Evolutionary conservation across 37 sponge, comb jelly and placozoan genomes (phyloP), one percentile per base, ranked within the genome.

Genomic region (Amphimedon queenslandica): DNA sequence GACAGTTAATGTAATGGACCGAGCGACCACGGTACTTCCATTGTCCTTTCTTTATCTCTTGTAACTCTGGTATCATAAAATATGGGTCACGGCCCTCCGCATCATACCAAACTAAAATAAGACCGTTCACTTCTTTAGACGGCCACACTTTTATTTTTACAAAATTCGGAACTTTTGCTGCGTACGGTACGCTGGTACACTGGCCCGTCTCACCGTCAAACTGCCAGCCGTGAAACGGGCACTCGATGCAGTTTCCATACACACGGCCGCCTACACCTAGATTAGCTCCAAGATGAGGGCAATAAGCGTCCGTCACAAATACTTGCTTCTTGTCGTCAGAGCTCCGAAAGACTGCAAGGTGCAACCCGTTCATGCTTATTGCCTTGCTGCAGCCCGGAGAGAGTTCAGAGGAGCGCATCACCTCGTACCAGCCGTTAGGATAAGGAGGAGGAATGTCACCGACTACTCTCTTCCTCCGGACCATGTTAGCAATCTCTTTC

Each of bases 281-380:
- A 42, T 87, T 81, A 28, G 88, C 88, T 11, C 88, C 88, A 56
- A 87, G 76, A 66, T 87, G 88, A 2, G 77, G 78, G 66, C 88
- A 87, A 40, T 87, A 87, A 4, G 88, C 88, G 3, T 87, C 88
- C 51, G 82, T 56, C 13, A 77, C 69, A 5, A 38, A 72, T 35
- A 76, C 81, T 25, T 57, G 42, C 11, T 82, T 82, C 51, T 77
- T 56, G 39, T 87, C 88, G n/a, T n/a, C n/a, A n/a, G n/a, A n/a
- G 3, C 82, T 82, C 40, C 88, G 56, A 42, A 87, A 87, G 67
- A 81, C 88, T 10, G 88, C 82, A 18, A 87, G 64, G 18, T 81
- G 75, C 74, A 74, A 39, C 5, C 88, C 88, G 18, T 82, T 55
- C 64, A 57, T n/a, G 11, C 57, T 58, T 1, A 87, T 73, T 8